Evolutionary conservation across 2,113 vertebrate species (phyloP).

Genomic region (Gambusia affinis): DNA sequence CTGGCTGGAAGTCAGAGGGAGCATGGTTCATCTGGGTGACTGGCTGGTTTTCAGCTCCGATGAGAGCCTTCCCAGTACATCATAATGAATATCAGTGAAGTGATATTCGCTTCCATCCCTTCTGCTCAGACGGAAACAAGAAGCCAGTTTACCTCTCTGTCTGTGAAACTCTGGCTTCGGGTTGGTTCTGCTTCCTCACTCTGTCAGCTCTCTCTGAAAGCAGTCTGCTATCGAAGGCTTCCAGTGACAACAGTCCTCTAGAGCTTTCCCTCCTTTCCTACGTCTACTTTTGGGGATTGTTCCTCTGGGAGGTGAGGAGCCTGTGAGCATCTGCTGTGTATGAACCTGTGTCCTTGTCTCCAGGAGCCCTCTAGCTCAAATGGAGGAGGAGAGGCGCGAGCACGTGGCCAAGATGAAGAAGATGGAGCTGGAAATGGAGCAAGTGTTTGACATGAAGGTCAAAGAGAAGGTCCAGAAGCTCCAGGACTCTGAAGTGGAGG

Average conservation of each 20-base stretch:
- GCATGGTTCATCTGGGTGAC: no score
- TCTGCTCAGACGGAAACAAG: no score
- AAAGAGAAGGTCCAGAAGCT: slow-evolving; percentile 97
- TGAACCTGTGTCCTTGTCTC: slow-evolving; percentile 25
- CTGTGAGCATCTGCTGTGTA: neutral
- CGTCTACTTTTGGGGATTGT: no score
- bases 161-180: no score
- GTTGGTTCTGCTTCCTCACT: neutral
- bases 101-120: no score
- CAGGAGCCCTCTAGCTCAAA: slow-evolving; percentile 94
- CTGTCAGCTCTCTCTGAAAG: neutral
- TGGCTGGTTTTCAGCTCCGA: no score
- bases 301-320: neutral
- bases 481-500: slow-evolving; percentile 94
- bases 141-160: no score
- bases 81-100: no score
- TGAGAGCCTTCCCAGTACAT: no score
- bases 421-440: slow-evolving; percentile 98
- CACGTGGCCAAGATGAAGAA: slow-evolving; percentile 96
- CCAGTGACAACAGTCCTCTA: neutral
- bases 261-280: neutral
- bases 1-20: no score
- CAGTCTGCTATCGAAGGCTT: neutral
- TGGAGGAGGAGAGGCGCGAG: slow-evolving; percentile 94
- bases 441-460: slow-evolving; percentile 98